These are phyloP conservation scores for Heteromyza rotundicornis DNA, from an alignment of 2,888 invertebrate species.

Conservation along the genomic window DNA sequence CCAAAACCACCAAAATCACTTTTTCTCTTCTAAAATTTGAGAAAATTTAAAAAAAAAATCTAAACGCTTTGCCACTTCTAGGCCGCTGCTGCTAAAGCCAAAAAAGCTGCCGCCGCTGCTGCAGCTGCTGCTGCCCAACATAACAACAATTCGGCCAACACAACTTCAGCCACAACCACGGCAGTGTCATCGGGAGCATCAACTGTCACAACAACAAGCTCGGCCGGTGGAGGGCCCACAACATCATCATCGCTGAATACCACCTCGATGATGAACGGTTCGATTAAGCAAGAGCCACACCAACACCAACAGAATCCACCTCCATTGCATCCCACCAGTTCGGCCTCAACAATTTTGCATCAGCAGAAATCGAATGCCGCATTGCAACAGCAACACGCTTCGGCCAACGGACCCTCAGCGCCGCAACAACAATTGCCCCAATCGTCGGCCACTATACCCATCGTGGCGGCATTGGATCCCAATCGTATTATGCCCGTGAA, in stretches of 20 bases:
- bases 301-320: conserved; percentile 49
- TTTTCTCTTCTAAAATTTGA: too few species aligned
- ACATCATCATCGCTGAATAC: conserved; percentile 21
- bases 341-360: conserved; percentile 44
- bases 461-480: conserved; percentile 64
- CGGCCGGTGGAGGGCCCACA: background rate
- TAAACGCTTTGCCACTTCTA: conserved; percentile 29
- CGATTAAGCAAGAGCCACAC: conserved; percentile 48
- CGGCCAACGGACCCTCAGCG: conserved; percentile 17
- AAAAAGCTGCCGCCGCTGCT: conserved; percentile 58
- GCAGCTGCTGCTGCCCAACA: conserved; percentile 50
- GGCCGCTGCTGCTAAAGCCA: conserved; percentile 60
- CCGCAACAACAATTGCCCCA: conserved; percentile 31
- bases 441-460: conserved; percentile 53
- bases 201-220: conserved; percentile 15
- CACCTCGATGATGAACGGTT: conserved; percentile 42
- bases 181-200: conserved; percentile 22
- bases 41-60: too few species aligned
- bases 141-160: conserved; percentile 27
- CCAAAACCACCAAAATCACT: too few species aligned
- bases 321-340: conserved; percentile 49
- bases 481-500: conserved; percentile 68
- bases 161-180: conserved; percentile 27
- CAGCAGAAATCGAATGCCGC: conserved; percentile 40
- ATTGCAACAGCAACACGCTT: conserved; percentile 28